phyloP scores from a whole-genome alignment of 1,140 invertebrate species.

The Charaxes varanes region DNA sequence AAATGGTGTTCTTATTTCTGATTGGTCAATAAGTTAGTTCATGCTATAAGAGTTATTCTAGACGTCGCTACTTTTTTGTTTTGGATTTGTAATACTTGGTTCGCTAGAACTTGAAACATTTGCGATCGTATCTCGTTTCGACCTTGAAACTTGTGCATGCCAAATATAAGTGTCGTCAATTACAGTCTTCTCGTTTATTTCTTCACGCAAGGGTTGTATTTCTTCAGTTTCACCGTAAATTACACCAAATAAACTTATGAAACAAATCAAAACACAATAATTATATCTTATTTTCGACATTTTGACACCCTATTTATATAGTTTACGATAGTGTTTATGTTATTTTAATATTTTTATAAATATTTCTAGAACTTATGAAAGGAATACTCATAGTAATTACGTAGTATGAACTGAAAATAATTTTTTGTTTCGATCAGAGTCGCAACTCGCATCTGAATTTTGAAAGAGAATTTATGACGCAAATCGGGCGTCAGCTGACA shows the following conservation, averaged over 20 bases:
- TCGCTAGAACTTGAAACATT: too few species aligned
- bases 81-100: too few species aligned
- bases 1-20: too few species aligned
- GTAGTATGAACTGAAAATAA: too few species aligned
- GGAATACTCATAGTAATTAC: too few species aligned
- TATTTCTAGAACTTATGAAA: not conserved
- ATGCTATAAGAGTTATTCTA: too few species aligned
- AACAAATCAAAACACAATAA: constrained; percentile 12
- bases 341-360: not conserved
- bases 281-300: constrained; percentile 12
- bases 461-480: too few species aligned
- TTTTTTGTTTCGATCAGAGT: too few species aligned
- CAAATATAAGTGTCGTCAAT: constrained; percentile 9
- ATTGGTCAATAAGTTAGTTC: too few species aligned
- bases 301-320: not conserved
- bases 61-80: too few species aligned
- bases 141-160: constrained; percentile 33
- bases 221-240: constrained; percentile 8
- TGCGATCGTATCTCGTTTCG: constrained; percentile 33
- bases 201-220: not conserved
- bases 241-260: constrained; percentile 5
- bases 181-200: not conserved
- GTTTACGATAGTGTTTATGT: not conserved
- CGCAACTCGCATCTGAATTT: too few species aligned
- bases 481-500: too few species aligned